Evolutionary conservation across 2,797 vertebrate genomes (phyloP), one percentile per base, ranked within the genome.

Genomic region (Eulemur mongoz): DNA sequence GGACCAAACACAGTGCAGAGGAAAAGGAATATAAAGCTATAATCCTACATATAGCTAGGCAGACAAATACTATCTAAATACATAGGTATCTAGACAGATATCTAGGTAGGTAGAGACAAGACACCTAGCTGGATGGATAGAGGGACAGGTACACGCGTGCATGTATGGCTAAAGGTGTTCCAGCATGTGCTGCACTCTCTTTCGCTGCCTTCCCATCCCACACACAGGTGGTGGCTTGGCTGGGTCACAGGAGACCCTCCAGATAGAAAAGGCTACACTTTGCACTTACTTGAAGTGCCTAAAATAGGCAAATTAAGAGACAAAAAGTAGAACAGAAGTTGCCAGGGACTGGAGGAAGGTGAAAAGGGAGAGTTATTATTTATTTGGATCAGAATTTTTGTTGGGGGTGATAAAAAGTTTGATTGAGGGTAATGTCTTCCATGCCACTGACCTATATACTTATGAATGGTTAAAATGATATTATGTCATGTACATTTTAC

Each of bases 221-320:
- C 43, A 35, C 5, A 9, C 27, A 8, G 0, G 27, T 11, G 35
- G 43, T 0, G 35, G 18, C 20, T 40, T 7, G 9, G 12, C 27
- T 25, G 52, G 85, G 17, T 43, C 43, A 35, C 57, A 1, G 23
- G n/a, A 79, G 67, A 81, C n/a, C 7, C 0, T 0, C 48, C n/a
- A 7, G n/a, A 15, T 6, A 48, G 65, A 73, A n/a, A 35, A 8
- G 32, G 63, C 10, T 54, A 14, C n/a, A 35, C 50, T 40, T 50
- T 40, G 67, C 43, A 10, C 50, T 27, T 4, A 5, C 0, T 2
- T n/a, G 10, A 72, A 57, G 57, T 23, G 25, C 63, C 40, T 2
- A 14, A 10, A 54, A 54, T 4, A 83, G 78, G 50, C 70, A 67
- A 32, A 79, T n/a, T 65, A 65, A 20, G 48, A 92, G 81, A 38